Percentiles rank a stretch among this genome's conserved stretches.
These are phyloP conservation scores for Sternotherus odoratus DNA, from an alignment of 2,797 vertebrate species.

Conservation along the genomic window DNA sequence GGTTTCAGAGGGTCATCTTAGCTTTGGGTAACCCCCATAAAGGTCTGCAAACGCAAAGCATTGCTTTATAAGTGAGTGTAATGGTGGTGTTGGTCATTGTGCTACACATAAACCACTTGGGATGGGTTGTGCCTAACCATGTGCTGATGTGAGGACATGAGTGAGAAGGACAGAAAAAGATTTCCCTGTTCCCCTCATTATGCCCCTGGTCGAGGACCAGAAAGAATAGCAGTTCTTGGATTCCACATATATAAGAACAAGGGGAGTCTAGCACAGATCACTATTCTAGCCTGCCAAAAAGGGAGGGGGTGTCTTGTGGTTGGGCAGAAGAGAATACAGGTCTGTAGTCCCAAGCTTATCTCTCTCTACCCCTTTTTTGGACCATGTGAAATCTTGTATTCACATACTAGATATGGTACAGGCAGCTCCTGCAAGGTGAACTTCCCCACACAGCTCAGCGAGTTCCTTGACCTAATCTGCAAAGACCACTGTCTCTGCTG, in stretches of 20 bases:
- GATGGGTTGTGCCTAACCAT: neutral
- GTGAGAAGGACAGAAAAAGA: rapidly evolving
- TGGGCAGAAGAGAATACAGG: neutral
- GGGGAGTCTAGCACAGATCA: too few relatives aligned
- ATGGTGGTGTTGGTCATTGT: neutral
- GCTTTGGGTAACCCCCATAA: neutral
- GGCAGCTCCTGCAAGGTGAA: slow-evolving; percentile 42
- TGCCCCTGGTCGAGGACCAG: neutral
- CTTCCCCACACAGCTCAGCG: neutral
- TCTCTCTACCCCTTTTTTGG: neutral
- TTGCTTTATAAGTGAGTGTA: neutral
- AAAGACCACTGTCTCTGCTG: neutral
- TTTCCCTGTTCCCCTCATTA: neutral
- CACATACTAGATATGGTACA: neutral
- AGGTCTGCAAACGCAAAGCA: neutral
- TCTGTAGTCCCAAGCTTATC: neutral
- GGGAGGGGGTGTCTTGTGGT: too few relatives aligned
- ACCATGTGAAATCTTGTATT: slow-evolving; percentile 37
- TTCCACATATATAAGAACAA: too few relatives aligned
- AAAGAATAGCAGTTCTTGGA: neutral
- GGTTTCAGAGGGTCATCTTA: neutral
- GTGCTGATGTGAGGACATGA: rapidly evolving
- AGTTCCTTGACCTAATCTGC: neutral
- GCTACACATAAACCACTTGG: neutral
- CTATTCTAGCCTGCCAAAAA: too few relatives aligned